phyloP scores from a whole-genome alignment of 2,797 vertebrate species.

The Spondyliosoma cantharus region DNA sequence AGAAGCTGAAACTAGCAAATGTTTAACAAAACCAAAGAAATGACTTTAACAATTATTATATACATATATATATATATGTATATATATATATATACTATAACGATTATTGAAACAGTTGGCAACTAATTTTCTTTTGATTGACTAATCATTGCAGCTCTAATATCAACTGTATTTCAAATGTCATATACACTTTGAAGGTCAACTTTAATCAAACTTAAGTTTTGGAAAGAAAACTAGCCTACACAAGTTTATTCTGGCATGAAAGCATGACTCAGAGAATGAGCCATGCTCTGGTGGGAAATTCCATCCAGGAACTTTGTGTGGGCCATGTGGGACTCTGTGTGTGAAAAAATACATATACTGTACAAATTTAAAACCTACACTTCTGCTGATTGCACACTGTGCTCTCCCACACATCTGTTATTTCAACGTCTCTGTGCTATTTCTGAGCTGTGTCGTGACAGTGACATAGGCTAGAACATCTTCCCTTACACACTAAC shows the following conservation, averaged over 20 bases:
- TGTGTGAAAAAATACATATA: slow-evolving; percentile 17
- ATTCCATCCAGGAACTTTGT: slow-evolving; percentile 55
- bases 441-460: slow-evolving; percentile 62
- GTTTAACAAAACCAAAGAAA: too few relatives aligned
- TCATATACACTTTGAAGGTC: not conserved
- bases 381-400: slow-evolving; percentile 30
- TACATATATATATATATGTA: too few relatives aligned
- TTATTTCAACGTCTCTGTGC: slow-evolving; percentile 41
- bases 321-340: slow-evolving; percentile 57
- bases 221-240: slow-evolving; percentile 32
- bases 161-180: not conserved
- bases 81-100: too few relatives aligned
- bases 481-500: slow-evolving; percentile 55
- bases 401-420: slow-evolving; percentile 49
- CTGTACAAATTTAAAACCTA: slow-evolving; percentile 40
- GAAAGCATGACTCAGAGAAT: slow-evolving; percentile 75
- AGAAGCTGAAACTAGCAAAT: too few relatives aligned
- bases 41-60: too few relatives aligned
- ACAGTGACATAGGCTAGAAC: slow-evolving; percentile 54
- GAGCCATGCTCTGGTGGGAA: slow-evolving; percentile 66
- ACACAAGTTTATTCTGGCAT: slow-evolving; percentile 45
- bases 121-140: too few relatives aligned
- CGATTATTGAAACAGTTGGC: too few relatives aligned
- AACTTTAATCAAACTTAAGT: not conserved
- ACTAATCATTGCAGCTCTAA: too few relatives aligned